A percentile compares a stretch with the other conserved stretches of the same genome.
phyloP scores from a whole-genome alignment of 1,140 invertebrate genomes.

The Trachelipus rathkii region DNA sequence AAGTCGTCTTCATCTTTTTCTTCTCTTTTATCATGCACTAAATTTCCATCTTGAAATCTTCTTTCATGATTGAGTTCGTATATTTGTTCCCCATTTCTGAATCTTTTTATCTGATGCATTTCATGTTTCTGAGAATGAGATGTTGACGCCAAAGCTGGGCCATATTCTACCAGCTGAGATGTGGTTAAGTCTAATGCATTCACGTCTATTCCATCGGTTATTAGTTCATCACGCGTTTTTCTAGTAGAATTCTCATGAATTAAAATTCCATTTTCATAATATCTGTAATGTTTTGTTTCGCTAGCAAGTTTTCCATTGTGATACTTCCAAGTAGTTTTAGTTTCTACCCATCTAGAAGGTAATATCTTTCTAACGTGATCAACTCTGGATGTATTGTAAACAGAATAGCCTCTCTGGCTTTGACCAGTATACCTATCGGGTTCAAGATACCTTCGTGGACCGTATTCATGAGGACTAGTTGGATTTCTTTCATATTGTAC shows the following conservation, averaged over 20 bases:
- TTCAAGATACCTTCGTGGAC: neutral
- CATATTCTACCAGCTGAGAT: slow-evolving; percentile 17
- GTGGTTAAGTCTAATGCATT: slow-evolving; percentile 18
- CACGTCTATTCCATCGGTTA: slow-evolving; percentile 25
- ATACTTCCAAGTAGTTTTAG: slow-evolving; percentile 21
- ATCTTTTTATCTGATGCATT: slow-evolving; percentile 19
- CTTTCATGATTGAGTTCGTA: slow-evolving; percentile 26
- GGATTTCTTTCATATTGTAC: neutral
- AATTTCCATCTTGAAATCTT: slow-evolving; percentile 22
- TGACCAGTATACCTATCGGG: neutral
- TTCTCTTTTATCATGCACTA: slow-evolving; percentile 22
- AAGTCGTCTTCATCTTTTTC: slow-evolving; percentile 22
- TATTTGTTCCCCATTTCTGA: slow-evolving; percentile 21
- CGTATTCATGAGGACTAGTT: neutral
- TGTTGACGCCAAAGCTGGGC: neutral
- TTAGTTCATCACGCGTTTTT: slow-evolving; percentile 25
- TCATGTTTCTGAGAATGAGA: slow-evolving; percentile 24
- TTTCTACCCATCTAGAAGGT: slow-evolving; percentile 7
- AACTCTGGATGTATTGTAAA: slow-evolving; percentile 23
- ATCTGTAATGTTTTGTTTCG: slow-evolving; percentile 24
- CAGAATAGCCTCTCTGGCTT: neutral
- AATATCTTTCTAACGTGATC: slow-evolving; percentile 2
- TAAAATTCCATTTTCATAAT: slow-evolving; percentile 27
- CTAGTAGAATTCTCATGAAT: slow-evolving; percentile 26
- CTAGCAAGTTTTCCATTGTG: slow-evolving; percentile 23